Conservation (phyloP, 2,888 invertebrate genomes). For the Caenorhabditis sp. region DNA sequence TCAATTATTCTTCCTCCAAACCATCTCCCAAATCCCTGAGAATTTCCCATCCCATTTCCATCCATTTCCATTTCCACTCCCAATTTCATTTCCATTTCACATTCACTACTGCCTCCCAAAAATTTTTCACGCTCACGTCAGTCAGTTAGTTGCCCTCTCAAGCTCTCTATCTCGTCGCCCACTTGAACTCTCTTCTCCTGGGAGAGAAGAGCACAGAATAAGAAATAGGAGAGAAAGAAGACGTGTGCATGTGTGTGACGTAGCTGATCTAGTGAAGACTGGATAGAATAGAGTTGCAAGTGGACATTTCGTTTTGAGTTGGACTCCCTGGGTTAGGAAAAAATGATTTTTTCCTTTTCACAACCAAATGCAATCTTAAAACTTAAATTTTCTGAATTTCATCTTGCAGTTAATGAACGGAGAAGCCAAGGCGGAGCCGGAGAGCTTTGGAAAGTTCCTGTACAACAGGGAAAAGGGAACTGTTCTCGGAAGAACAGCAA, state of each 20-base stretch:
- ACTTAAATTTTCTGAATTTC: no score
- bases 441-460: slow-evolving; percentile 77
- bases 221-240: slow-evolving; percentile 6
- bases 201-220: slow-evolving; percentile 32
- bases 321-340: background rate
- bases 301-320: no score
- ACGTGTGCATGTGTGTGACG: no score
- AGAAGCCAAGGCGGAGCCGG: slow-evolving; percentile 67
- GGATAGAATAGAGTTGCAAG: slow-evolving; percentile 32
- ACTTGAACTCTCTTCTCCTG: slow-evolving; percentile 28
- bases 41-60: background rate
- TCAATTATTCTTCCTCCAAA: background rate
- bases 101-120: background rate
- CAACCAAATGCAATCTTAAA: no score
- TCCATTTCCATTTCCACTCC: background rate
- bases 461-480: slow-evolving; percentile 80
- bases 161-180: slow-evolving; percentile 15
- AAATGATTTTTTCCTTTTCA: background rate
- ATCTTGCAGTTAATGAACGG: slow-evolving; percentile 83
- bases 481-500: slow-evolving; percentile 80
- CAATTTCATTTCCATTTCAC: background rate
- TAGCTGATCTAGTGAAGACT: slow-evolving; percentile 66
- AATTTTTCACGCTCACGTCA: slow-evolving; percentile 22
- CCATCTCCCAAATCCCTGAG: background rate
- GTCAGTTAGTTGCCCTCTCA: slow-evolving; percentile 13